phyloP scores from a whole-genome alignment of 92 coral and sea anemone species.

The Palythoa caribaeorum region DNA sequence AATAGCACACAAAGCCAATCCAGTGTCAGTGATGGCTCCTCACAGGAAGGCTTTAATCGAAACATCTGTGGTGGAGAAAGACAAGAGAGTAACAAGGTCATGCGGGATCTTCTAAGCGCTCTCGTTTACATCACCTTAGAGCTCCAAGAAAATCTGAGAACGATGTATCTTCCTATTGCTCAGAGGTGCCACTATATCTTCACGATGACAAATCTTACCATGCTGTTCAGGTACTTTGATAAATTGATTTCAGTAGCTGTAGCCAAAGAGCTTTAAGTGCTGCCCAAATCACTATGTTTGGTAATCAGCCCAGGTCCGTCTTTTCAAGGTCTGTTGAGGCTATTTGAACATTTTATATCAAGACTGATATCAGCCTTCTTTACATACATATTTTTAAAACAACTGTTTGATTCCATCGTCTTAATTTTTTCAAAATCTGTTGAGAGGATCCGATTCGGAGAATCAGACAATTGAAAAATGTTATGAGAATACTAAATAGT shows the following conservation, averaged over 20 bases:
- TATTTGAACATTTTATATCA: too few relatives aligned
- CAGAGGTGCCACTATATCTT: slow-evolving; percentile 99
- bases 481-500: too few relatives aligned
- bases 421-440: too few relatives aligned
- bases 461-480: too few relatives aligned
- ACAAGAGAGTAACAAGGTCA: slow-evolving; percentile 62
- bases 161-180: slow-evolving; percentile 94
- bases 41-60: slow-evolving; percentile 78
- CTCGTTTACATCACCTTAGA: slow-evolving; percentile 85
- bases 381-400: too few relatives aligned
- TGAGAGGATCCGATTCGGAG: too few relatives aligned
- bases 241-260: not conserved
- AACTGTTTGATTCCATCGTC: too few relatives aligned
- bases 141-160: slow-evolving; percentile 88
- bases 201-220: slow-evolving; percentile 97
- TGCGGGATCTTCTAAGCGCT: slow-evolving; percentile 82
- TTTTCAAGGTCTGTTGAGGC: too few relatives aligned
- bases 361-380: too few relatives aligned
- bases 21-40: slow-evolving; percentile 69
- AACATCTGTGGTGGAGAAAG: slow-evolving; percentile 75
- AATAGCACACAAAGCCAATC: slow-evolving; percentile 77
- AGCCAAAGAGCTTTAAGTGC: too few relatives aligned
- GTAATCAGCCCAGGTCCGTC: too few relatives aligned
- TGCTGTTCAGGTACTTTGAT: slow-evolving; percentile 93
- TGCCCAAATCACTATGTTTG: too few relatives aligned